These are phyloP conservation scores for Electrophaes corylata DNA, from an alignment of 2,888 invertebrate genomes.

Conservation along the genomic window DNA sequence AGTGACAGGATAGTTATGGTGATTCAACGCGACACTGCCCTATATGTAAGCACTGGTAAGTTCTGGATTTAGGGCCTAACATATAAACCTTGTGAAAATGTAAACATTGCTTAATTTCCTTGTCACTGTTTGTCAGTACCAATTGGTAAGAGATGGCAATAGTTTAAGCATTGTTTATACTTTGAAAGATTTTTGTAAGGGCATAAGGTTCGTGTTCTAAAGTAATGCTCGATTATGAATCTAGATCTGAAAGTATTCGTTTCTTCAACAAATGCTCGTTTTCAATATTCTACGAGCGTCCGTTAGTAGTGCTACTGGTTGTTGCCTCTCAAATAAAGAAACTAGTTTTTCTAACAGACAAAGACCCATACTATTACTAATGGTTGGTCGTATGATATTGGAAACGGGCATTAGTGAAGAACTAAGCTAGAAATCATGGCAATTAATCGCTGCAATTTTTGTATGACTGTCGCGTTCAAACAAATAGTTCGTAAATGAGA, in stretches of 20 bases:
- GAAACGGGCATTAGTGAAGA: too few relatives aligned
- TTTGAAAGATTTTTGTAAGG: not conserved
- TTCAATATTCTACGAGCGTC: too few relatives aligned
- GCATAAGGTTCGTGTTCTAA: not conserved
- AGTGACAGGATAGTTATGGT: conserved; percentile 7
- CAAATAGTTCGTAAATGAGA: not conserved
- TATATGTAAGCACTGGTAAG: conserved; percentile 4
- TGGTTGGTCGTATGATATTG: too few relatives aligned
- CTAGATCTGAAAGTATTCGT: too few relatives aligned
- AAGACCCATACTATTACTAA: too few relatives aligned
- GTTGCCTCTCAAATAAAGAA: too few relatives aligned
- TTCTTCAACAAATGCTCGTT: too few relatives aligned
- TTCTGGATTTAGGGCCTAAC: not conserved
- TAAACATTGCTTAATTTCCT: not conserved
- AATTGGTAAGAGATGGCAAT: not conserved
- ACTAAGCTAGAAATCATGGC: not conserved
- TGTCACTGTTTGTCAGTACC: not conserved
- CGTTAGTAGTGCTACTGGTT: too few relatives aligned
- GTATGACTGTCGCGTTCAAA: not conserved
- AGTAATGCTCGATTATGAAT: not conserved
- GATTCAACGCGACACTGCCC: conserved; percentile 28
- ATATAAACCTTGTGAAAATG: not conserved
- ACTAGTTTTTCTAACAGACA: too few relatives aligned
- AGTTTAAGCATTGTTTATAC: not conserved
- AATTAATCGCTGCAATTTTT: not conserved